phyloP scores from a whole-genome alignment of 2,888 invertebrate genomes.

The Spialia ferax region DNA sequence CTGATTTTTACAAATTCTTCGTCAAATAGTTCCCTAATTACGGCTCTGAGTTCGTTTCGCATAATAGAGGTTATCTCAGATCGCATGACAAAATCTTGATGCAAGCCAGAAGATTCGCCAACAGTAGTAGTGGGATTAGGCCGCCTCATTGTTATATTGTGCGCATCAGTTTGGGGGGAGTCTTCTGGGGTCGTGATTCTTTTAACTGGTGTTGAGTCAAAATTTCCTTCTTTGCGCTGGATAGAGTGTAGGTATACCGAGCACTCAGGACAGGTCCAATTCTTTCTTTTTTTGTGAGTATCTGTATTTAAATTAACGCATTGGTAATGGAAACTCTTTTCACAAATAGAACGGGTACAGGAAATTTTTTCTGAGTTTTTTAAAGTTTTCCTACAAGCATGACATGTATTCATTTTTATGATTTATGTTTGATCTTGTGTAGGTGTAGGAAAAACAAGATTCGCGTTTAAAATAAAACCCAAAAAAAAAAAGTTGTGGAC shows the following conservation, averaged over 20 bases:
- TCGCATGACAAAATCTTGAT: background rate
- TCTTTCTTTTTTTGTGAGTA: constrained; percentile 5
- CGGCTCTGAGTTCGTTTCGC: constrained; percentile 10
- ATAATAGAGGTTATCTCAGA: constrained; percentile 19
- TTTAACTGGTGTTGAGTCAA: constrained; percentile 26
- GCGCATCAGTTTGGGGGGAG: background rate
- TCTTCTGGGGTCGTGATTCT: background rate
- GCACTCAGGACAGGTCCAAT: constrained; percentile 30
- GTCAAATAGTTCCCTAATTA: constrained; percentile 22
- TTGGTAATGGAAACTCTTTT: constrained; percentile 9
- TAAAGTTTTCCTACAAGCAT: constrained; percentile 12
- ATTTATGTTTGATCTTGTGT: no score
- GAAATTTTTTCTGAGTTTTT: constrained; percentile 21
- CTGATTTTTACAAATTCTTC: constrained; percentile 19
- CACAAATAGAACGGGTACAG: constrained; percentile 2
- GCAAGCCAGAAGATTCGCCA: background rate
- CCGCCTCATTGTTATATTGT: constrained; percentile 18
- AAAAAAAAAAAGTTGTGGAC: background rate
- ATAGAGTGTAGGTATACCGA: background rate
- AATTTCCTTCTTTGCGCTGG: background rate
- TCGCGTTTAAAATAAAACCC: background rate
- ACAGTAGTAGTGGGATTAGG: no score
- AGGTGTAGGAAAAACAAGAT: no score
- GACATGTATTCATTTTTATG: constrained; percentile 13
- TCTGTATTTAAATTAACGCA: constrained; percentile 14